Conservation (phyloP, 2,888 invertebrate species). For the Galeruca laticollis region DNA sequence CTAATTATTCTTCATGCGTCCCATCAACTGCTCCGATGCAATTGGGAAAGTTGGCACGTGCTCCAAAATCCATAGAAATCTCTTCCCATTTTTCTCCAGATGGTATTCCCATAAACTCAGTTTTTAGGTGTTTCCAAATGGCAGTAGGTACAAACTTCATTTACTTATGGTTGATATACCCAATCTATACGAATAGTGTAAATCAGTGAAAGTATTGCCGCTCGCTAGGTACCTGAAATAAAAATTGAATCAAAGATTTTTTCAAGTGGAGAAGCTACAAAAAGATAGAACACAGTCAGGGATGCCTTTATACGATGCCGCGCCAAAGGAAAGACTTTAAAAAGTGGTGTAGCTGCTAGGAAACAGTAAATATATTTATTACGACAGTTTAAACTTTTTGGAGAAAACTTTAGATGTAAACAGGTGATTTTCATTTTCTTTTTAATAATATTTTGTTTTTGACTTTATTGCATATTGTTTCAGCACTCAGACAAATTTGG, state of each 20-base stretch:
- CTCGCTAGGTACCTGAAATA: slow-evolving; percentile 37
- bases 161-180: slow-evolving; percentile 37
- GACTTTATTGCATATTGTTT: slow-evolving; percentile 11
- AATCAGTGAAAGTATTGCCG: slow-evolving; percentile 38
- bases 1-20: slow-evolving; percentile 31
- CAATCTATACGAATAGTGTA: slow-evolving; percentile 36
- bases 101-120: slow-evolving; percentile 41
- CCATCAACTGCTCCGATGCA: slow-evolving; percentile 40
- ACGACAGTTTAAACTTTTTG: slow-evolving; percentile 19
- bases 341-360: slow-evolving; percentile 20
- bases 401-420: slow-evolving; percentile 11
- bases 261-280: slow-evolving; percentile 10
- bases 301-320: slow-evolving; percentile 21
- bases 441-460: background rate
- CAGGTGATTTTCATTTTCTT: background rate
- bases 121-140: slow-evolving; percentile 30
- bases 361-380: slow-evolving; percentile 25
- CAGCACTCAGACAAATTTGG: slow-evolving; percentile 16
- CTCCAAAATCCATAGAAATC: slow-evolving; percentile 26
- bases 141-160: slow-evolving; percentile 22
- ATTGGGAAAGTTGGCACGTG: slow-evolving; percentile 33
- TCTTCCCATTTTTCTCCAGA: slow-evolving; percentile 32
- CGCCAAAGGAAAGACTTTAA: slow-evolving; percentile 12
- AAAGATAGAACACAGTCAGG: slow-evolving; percentile 13
- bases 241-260: slow-evolving; percentile 13